Evolutionary conservation across 30 jellyfish, hydroid and myxozoan genomes (phyloP).

Genomic region (Euphysa ruthae): DNA sequence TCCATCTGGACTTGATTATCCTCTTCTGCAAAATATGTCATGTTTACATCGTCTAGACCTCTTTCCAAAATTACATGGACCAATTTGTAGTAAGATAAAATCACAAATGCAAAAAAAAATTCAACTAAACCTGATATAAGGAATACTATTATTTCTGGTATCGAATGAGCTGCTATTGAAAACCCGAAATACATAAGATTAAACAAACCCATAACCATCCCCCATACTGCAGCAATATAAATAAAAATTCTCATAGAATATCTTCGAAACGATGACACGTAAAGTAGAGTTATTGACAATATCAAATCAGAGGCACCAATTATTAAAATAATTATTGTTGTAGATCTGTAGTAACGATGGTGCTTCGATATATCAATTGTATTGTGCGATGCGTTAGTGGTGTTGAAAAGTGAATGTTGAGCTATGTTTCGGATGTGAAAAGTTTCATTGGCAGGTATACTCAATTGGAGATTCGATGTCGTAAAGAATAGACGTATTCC

Average conservation of each 20-base stretch:
- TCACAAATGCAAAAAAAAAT: constrained; percentile 25
- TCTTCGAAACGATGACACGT: constrained; percentile 15
- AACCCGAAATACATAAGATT: constrained; percentile 15
- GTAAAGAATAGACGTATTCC: neutral
- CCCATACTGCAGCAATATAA: constrained; percentile 36
- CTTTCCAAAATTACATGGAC: constrained; percentile 23
- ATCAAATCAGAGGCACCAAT: constrained; percentile 25
- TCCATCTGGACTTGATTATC: constrained; percentile 19
- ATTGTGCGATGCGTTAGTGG: no score
- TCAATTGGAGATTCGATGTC: no score
- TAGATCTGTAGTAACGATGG: no score
- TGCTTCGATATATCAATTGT: no score
- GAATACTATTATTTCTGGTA: constrained; percentile 6
- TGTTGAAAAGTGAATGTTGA: no score
- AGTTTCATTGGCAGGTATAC: no score
- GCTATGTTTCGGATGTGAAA: no score
- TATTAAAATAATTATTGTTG: constrained; percentile 7
- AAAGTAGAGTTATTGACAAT: constrained; percentile 9
- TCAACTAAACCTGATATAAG: neutral
- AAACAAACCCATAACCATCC: constrained; percentile 26
- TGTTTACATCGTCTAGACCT: constrained; percentile 20
- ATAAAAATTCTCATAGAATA: constrained; percentile 17
- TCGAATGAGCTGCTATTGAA: neutral
- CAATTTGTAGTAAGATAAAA: constrained; percentile 23
- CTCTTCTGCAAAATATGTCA: constrained; percentile 35